Base-by-base conservation (phyloP, 1,140 invertebrate genomes). In the Caenorhabditis remanei region DNA sequence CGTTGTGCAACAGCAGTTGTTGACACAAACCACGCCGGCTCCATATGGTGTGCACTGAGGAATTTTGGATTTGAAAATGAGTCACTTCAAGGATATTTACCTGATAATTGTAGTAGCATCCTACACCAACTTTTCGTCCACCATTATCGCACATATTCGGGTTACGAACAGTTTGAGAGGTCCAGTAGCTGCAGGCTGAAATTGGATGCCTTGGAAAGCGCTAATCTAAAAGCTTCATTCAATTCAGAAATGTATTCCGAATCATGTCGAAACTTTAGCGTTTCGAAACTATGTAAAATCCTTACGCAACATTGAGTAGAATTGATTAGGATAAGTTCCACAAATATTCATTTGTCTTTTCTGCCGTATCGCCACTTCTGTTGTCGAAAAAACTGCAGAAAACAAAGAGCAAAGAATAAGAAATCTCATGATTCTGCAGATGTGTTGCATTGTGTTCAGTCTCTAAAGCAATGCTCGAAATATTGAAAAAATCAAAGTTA, bases 111-210 rank as follows among this genome's bases (percentile, higher is more conserved):
- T 79, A 48, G 8, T 50, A 75, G 58, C 85, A 86, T 19, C 85
- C 85, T 24, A 87, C 71, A 41, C 75, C 55, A 21, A 90, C n/a
- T n/a, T 85, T 65, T 24, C 75, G 85, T 11, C 89, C 89, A 19
- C 89, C 89, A 61, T 90, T 90, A 50, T 48, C 58, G 85, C 89
- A 90, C 14, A 65, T 53, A 79, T 79, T 21, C 1, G 43, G 50
- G 40, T 79, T 79, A 4, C 71, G 13, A 13, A n/a, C 24, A 11
- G 71, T 79, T 53, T 79, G 71, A 50, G 71, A 79, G 2, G 46
- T 50, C 71, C 75, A 83, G n/a, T 86, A 61, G 48, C 75, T 53
- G 63, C 89, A 90, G 2, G 89, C 89, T 90, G 65, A 65, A 89
- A 86, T 46, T 16, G 46, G 41, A 71, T 71, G 24, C 24, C 61